Conservation (phyloP, 2,797 vertebrate genomes). For the Allobates femoralis region DNA sequence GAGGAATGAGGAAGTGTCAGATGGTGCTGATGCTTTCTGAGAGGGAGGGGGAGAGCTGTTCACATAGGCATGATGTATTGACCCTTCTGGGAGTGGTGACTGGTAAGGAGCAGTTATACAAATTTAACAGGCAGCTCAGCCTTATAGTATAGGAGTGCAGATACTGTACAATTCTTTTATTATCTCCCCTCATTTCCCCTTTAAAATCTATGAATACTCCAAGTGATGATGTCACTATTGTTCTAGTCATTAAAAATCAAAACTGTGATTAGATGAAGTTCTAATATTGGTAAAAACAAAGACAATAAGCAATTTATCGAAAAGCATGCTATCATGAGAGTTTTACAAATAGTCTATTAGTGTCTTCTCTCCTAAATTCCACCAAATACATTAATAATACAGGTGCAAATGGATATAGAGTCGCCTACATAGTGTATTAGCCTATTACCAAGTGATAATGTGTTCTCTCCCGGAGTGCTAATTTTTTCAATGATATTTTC, state of each 20-base stretch:
- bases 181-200: too few relatives aligned
- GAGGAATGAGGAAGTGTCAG: too few relatives aligned
- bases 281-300: not conserved
- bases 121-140: too few relatives aligned
- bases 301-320: not conserved
- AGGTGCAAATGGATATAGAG: conserved; percentile 58
- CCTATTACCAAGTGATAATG: conserved; percentile 62
- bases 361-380: conserved; percentile 26
- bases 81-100: too few relatives aligned
- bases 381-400: conserved; percentile 43
- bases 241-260: not conserved
- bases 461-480: conserved; percentile 53
- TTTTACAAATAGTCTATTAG: conserved; percentile 4
- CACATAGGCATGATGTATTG: too few relatives aligned
- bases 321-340: not conserved
- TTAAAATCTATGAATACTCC: not conserved
- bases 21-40: too few relatives aligned
- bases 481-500: conserved; percentile 60
- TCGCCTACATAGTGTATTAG: conserved; percentile 44
- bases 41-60: too few relatives aligned
- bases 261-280: not conserved
- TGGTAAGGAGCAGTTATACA: too few relatives aligned
- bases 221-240: not conserved
- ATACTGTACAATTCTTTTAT: too few relatives aligned
- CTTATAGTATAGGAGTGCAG: too few relatives aligned